These are phyloP conservation scores for Trachymyrmex cornetzi DNA, from an alignment of 1,140 invertebrate species.

Conservation along the genomic window DNA sequence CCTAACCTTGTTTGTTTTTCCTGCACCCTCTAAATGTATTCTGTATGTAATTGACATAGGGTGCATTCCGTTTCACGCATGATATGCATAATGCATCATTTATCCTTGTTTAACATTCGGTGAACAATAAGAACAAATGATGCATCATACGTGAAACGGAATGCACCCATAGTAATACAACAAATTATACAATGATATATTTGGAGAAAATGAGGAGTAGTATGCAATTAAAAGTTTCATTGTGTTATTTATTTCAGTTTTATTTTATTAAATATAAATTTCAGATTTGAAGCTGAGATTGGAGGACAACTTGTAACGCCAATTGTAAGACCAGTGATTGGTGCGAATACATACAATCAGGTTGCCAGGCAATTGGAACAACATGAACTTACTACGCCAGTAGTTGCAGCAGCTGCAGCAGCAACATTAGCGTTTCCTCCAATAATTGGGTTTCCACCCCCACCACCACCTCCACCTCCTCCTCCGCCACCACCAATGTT, in stretches of 20 bases:
- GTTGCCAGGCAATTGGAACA: conserved; percentile 89
- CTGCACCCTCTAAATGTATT: too few species aligned
- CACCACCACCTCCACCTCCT: conserved; percentile 88
- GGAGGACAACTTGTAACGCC: conserved; percentile 88
- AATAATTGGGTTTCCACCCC: conserved; percentile 84
- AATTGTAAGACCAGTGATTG: conserved; percentile 89
- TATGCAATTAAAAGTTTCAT: neutral
- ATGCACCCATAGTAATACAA: too few species aligned
- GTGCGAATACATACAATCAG: conserved; percentile 89
- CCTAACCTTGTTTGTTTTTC: too few species aligned
- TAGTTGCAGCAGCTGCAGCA: conserved; percentile 82
- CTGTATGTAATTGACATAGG: too few species aligned
- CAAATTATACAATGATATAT: too few species aligned
- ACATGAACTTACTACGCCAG: conserved; percentile 84
- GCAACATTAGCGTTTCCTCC: conserved; percentile 80
- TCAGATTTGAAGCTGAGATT: conserved; percentile 95
- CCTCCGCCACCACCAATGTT: conserved; percentile 87
- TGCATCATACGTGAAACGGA: too few species aligned
- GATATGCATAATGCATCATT: too few species aligned
- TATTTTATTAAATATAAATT: conserved; percentile 31
- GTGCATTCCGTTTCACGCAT: too few species aligned
- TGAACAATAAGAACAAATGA: too few species aligned
- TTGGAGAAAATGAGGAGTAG: neutral
- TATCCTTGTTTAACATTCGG: too few species aligned
- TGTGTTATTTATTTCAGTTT: neutral